Base-by-base conservation (phyloP, 2,113 vertebrate genomes). In the Chaetorhynchus papuensis region DNA sequence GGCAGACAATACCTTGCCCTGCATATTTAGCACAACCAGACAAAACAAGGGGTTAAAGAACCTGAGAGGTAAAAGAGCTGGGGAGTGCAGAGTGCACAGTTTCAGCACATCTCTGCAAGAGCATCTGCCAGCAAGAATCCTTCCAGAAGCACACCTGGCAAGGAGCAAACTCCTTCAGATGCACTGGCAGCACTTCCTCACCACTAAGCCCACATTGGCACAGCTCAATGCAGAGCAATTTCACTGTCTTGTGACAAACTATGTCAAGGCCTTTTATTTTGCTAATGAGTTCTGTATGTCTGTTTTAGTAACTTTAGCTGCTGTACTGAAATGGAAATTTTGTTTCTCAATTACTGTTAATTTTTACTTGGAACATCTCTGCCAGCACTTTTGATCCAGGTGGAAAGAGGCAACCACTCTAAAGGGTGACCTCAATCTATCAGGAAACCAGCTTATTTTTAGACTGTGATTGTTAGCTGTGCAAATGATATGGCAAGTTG, bases 361-460 rank as follows among this genome's bases (percentile, higher is more conserved):
- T 93, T 94, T 96, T 94, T 41, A 49, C 80, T 90, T 70, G 71
- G 85, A 95, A 88, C 54, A 72, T 63, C 57, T 94, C 72, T 66
- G 42, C 52, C 44, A 71, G 56, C 42, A 70, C 54, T 92, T 93
- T 71, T 7, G 5, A 76, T 94, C 75, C 80, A 92, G 76, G 87
- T 94, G 77, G 69, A 93, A 95, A 89, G 68, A 74, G 31, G 52
- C 52, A 90, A 63, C 59, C 42, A 45, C 26, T 81, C 39, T 50
- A 77, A 86, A 74, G 39, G 21, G 42, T 93, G 76, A 74, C 83
- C 86, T 92, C 94, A 65, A 77, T 90, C 54, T 83, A 66, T 89
- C 89, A 94, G 80, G 44, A 90, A 95, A 83, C 7, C 2, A 9
- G 33, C 22, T 92, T 94, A 95, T 90, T 95, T 96, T 96, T 94